Conservation (phyloP, 1,140 invertebrate genomes). For the Drosophila sucinea region DNA sequence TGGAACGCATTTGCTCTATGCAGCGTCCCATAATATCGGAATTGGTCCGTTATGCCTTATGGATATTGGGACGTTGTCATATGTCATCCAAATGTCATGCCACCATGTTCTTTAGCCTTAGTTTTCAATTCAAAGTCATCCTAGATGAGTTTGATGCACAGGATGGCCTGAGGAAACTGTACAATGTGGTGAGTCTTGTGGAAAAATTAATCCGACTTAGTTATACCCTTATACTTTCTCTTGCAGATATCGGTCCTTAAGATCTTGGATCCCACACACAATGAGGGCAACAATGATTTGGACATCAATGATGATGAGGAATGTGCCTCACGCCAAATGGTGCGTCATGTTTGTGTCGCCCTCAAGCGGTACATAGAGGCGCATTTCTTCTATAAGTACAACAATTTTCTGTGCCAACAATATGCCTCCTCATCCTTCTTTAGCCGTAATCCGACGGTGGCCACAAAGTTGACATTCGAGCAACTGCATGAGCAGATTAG, state of each 20-base stretch:
- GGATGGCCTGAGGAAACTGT: slow-evolving; percentile 95
- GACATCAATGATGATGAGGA: slow-evolving; percentile 94
- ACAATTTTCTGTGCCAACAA: slow-evolving; percentile 88
- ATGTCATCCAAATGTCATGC: slow-evolving; percentile 97
- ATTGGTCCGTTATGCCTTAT: slow-evolving; percentile 93
- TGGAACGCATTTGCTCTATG: slow-evolving; percentile 96
- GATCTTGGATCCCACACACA: slow-evolving; percentile 86
- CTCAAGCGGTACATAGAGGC: slow-evolving; percentile 96
- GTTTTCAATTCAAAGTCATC: slow-evolving; percentile 95
- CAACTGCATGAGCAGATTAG: slow-evolving; percentile 94
- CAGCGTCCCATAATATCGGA: slow-evolving; percentile 90
- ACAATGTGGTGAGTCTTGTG: slow-evolving; percentile 91
- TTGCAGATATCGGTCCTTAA: slow-evolving; percentile 89
- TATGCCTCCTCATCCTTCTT: slow-evolving; percentile 60
- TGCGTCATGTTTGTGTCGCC: slow-evolving; percentile 95
- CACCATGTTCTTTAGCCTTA: slow-evolving; percentile 98
- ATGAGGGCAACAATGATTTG: slow-evolving; percentile 86
- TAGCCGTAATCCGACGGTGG: slow-evolving; percentile 62
- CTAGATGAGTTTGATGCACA: slow-evolving; percentile 96
- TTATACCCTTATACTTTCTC: slow-evolving; percentile 18
- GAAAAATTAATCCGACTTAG: too few species aligned
- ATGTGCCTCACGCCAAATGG: slow-evolving; percentile 96
- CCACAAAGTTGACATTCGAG: slow-evolving; percentile 86
- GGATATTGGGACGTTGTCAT: slow-evolving; percentile 97
- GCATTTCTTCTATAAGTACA: slow-evolving; percentile 93